These are phyloP conservation scores for Calliphora vomitoria DNA, from an alignment of 2,888 invertebrate species.

Conservation along the genomic window DNA sequence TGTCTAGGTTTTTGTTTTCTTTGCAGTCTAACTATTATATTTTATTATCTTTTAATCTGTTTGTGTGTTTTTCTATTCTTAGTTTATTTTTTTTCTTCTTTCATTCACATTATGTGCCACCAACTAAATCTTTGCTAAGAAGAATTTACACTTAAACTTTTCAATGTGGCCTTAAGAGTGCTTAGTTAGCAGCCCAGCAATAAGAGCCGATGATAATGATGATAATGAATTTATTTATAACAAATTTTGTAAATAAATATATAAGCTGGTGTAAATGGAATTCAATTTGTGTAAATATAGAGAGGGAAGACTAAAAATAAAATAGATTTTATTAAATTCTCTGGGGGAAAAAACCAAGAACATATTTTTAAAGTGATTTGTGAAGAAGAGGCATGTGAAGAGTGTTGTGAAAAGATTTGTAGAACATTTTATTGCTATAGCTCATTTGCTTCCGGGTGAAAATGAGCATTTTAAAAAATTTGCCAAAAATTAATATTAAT, in stretches of 20 bases:
- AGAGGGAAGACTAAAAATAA: background rate
- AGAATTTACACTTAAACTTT: slow-evolving; percentile 50
- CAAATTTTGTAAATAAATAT: slow-evolving; percentile 41
- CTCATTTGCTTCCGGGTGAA: no score
- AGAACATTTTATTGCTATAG: no score
- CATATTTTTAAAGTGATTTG: no score
- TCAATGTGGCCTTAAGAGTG: slow-evolving; percentile 49
- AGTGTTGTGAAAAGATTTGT: no score
- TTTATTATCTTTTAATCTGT: slow-evolving; percentile 51
- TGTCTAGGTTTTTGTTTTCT: background rate
- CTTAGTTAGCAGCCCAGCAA: slow-evolving; percentile 30
- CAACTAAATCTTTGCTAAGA: slow-evolving; percentile 44
- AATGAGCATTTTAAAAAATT: no score
- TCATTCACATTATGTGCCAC: slow-evolving; percentile 18
- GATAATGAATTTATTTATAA: slow-evolving; percentile 32
- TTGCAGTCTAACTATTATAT: background rate
- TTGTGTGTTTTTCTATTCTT: slow-evolving; percentile 5
- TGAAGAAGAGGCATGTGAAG: no score
- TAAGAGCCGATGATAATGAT: slow-evolving; percentile 7
- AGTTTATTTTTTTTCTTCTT: background rate
- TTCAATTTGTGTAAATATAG: background rate
- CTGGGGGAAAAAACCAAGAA: no score
- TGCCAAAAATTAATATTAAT: no score
- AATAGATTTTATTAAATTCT: background rate
- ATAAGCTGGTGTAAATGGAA: slow-evolving; percentile 1